Conservation (phyloP, 2,113 vertebrate species). For the Martes martes region DNA sequence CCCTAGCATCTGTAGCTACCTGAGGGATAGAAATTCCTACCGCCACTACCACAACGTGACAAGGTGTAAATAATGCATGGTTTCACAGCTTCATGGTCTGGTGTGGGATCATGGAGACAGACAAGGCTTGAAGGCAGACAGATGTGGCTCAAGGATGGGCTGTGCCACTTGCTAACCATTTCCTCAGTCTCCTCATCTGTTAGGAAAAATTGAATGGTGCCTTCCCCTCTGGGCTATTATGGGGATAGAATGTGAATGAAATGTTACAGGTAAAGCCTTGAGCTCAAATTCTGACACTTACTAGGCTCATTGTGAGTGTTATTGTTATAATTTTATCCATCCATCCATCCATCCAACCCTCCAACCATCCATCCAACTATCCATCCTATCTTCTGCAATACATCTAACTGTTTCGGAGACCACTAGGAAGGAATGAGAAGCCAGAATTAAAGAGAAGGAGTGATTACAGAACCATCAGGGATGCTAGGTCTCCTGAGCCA, state of each 20-base stretch:
- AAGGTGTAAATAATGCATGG: neutral
- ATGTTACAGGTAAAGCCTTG: neutral
- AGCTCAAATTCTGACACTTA: neutral
- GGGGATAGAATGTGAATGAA: neutral
- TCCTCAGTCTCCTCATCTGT: conserved; percentile 10
- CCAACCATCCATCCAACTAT: neutral
- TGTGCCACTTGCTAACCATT: neutral
- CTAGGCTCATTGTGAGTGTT: neutral
- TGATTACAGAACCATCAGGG: neutral
- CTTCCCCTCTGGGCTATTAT: neutral
- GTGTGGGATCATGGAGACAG: neutral
- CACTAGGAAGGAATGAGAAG: neutral
- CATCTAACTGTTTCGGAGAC: neutral
- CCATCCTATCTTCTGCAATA: neutral
- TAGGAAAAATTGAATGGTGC: neutral
- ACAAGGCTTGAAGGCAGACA: neutral
- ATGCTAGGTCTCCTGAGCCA: neutral
- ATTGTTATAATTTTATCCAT: neutral
- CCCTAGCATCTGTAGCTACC: neutral
- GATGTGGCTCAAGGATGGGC: neutral
- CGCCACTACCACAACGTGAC: neutral
- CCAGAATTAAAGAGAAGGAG: neutral
- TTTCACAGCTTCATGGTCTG: fast-evolving
- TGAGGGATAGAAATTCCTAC: neutral
- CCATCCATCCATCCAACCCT: neutral